Evolutionary conservation across 1,140 invertebrate species (phyloP).

Genomic region (Aphaenogaster floridana): DNA sequence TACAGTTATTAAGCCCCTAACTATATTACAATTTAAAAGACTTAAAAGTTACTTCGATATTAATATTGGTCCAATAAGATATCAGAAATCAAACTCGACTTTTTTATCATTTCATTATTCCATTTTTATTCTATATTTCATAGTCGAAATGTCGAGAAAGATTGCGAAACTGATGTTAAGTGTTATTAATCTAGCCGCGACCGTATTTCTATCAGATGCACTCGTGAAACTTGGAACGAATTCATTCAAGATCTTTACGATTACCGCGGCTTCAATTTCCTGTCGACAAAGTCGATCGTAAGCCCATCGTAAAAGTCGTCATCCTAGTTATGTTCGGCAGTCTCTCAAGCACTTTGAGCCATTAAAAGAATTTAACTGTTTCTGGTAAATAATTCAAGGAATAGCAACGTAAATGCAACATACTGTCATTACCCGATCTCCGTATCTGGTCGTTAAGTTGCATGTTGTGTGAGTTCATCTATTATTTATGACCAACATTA

Average conservation of each 20-base stretch:
- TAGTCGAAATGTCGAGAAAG: conserved; percentile 17
- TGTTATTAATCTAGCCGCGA: conserved; percentile 31
- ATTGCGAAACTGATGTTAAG: conserved; percentile 15
- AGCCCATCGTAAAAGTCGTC: conserved; percentile 21
- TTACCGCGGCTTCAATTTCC: conserved; percentile 50
- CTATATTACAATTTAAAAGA: conserved; percentile 30
- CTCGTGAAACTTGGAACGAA: conserved; percentile 37
- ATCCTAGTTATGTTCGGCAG: not conserved
- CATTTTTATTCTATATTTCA: not conserved
- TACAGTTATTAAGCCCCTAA: conserved; percentile 49
- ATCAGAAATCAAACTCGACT: conserved; percentile 21
- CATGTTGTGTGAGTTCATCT: not conserved
- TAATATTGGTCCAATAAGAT: conserved; percentile 21
- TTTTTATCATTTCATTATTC: conserved; percentile 30
- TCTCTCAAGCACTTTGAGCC: not conserved
- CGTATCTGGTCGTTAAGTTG: not conserved
- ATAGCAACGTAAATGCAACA: not conserved
- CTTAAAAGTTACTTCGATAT: conserved; percentile 23
- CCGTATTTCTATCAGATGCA: conserved; percentile 22
- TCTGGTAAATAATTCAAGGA: conserved; percentile 11
- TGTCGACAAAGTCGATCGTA: not conserved
- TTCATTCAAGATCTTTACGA: conserved; percentile 54
- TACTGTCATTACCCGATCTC: not conserved
- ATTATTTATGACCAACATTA: conserved; percentile 12
- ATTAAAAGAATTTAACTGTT: conserved; percentile 48